These are phyloP conservation scores for Aix galericulata DNA, from an alignment of 2,113 vertebrate species.

Conservation along the genomic window DNA sequence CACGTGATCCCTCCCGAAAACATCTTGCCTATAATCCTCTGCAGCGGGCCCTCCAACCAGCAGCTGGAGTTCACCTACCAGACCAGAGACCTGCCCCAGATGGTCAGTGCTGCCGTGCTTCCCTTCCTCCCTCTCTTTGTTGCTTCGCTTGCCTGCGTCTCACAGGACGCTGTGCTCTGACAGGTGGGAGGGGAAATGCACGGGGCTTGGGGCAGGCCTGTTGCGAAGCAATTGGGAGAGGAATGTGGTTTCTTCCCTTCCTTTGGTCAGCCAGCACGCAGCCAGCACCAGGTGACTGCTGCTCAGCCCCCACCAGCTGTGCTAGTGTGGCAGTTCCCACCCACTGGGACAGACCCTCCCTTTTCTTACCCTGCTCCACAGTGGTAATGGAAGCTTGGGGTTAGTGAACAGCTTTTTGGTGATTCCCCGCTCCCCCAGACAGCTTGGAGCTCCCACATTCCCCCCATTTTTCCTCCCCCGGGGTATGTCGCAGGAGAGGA, in stretches of 20 bases:
- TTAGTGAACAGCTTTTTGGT: not conserved
- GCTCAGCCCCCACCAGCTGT: not conserved
- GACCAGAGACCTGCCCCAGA: constrained; percentile 85
- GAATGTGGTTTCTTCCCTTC: not conserved
- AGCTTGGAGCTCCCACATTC: not conserved
- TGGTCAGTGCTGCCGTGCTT: constrained; percentile 72
- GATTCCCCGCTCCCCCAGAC: not conserved
- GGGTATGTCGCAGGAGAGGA: not conserved
- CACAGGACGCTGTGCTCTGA: not conserved
- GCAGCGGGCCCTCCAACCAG: constrained; percentile 89
- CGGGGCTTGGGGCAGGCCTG: not conserved
- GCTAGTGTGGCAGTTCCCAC: not conserved
- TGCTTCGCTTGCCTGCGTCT: not conserved
- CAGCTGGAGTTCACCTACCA: constrained; percentile 94
- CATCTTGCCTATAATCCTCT: constrained; percentile 90
- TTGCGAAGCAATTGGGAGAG: not conserved
- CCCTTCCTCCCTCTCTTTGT: not conserved
- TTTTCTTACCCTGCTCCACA: not conserved
- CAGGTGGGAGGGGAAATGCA: not conserved
- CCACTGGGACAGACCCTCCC: not conserved
- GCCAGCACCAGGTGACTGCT: not conserved
- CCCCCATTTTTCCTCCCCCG: not conserved
- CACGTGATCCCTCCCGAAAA: constrained; percentile 94
- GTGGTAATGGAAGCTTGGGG: not conserved
- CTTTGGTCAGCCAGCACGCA: not conserved